Percentiles rank a stretch among this genome's conserved stretches.
These are phyloP conservation scores for Chaenocephalus aceratus DNA, from an alignment of 2,113 vertebrate species.

Conservation along the genomic window DNA sequence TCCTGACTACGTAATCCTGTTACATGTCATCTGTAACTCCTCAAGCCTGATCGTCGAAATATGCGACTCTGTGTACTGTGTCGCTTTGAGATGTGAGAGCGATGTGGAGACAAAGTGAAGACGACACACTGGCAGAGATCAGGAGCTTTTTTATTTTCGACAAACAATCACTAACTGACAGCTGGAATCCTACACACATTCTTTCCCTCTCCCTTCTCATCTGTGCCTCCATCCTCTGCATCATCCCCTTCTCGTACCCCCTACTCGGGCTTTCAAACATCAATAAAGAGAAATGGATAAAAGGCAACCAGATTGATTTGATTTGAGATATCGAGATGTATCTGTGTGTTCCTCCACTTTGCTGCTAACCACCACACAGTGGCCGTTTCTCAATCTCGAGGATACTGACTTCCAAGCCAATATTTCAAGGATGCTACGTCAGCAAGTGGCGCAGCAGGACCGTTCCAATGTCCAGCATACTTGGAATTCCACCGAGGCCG, in stretches of 20 bases:
- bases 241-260: not conserved
- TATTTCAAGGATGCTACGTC: too few relatives aligned
- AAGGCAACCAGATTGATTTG: conserved; percentile 23
- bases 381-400: not conserved
- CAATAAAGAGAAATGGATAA: conserved; percentile 24
- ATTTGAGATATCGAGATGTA: conserved; percentile 27
- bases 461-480: too few relatives aligned
- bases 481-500: too few relatives aligned
- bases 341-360: not conserved
- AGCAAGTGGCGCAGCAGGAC: too few relatives aligned
- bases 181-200: conserved; percentile 18
- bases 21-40: too few relatives aligned
- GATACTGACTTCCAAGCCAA: too few relatives aligned
- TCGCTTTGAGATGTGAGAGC: conserved; percentile 15
- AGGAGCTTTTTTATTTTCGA: conserved; percentile 9
- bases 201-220: not conserved
- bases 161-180: conserved; percentile 42
- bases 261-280: conserved; percentile 1
- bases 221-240: not conserved
- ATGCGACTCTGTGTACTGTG: not conserved
- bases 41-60: conserved; percentile 12
- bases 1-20: too few relatives aligned
- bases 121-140: conserved; percentile 24
- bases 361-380: conserved; percentile 29
- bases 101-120: conserved; percentile 21